phyloP scores from a whole-genome alignment of 2,888 invertebrate species.

The Lithophane leautieri region DNA sequence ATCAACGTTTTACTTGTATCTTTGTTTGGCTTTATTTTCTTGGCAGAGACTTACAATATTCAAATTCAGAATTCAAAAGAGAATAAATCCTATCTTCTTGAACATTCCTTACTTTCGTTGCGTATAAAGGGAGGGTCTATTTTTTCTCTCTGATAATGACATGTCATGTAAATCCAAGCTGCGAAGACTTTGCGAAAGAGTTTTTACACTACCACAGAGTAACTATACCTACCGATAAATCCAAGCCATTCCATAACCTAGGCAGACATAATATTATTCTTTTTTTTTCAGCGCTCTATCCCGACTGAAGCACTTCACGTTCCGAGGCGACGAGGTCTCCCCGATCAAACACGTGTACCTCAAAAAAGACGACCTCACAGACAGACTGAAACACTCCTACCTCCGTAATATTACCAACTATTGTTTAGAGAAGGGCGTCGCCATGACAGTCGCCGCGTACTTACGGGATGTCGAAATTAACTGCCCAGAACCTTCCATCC shows the following conservation, averaged over 20 bases:
- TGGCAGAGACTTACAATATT: background rate
- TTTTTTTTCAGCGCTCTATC: conserved; percentile 80
- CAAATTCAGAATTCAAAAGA: background rate
- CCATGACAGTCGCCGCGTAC: conserved; percentile 93
- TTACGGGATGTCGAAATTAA: conserved; percentile 92
- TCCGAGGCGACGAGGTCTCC: conserved; percentile 91
- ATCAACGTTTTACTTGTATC: background rate
- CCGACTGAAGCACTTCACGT: conserved; percentile 84
- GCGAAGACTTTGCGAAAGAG: background rate
- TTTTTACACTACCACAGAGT: too few species aligned
- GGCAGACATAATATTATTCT: background rate
- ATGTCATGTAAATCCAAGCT: background rate
- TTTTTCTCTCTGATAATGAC: background rate
- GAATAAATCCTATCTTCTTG: background rate
- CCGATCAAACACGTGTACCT: conserved; percentile 95
- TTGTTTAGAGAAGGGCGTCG: conserved; percentile 92
- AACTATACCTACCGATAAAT: too few species aligned
- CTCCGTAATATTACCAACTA: conserved; percentile 92
- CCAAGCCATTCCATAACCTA: too few species aligned
- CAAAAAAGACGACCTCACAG: conserved; percentile 85
- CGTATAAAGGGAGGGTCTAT: too few species aligned
- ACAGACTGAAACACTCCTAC: conserved; percentile 86
- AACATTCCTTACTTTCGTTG: background rate
- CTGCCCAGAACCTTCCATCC: conserved; percentile 93
- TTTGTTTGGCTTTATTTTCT: background rate